Percentiles rank a stretch among this genome's conserved stretches.
These are phyloP conservation scores for Laticauda laticaudata DNA, from an alignment of 2,113 vertebrate species.

Conservation along the genomic window DNA sequence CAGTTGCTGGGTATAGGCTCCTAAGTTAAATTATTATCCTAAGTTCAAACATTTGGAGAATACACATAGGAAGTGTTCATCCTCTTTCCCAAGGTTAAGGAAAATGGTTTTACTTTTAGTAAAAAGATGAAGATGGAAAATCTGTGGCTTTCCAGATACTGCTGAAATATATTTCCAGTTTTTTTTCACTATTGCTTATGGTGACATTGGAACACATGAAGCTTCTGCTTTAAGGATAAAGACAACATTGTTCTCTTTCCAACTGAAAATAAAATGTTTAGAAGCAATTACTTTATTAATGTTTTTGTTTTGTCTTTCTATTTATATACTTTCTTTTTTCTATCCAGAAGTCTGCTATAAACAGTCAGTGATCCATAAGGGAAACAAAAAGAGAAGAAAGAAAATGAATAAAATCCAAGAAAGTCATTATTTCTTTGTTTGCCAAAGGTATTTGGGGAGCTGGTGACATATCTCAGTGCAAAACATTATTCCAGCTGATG, in stretches of 20 bases:
- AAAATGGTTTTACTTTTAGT: not conserved
- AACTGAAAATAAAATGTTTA: not conserved
- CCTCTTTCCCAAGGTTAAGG: not conserved
- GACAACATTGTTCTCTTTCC: not conserved
- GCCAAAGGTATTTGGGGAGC: conserved; percentile 23
- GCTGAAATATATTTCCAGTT: not conserved
- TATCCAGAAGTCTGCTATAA: not conserved
- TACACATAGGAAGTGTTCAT: not conserved
- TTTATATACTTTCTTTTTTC: not conserved
- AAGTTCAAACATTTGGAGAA: not conserved
- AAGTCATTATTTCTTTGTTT: conserved; percentile 30
- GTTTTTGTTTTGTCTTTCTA: not conserved
- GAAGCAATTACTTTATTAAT: not conserved
- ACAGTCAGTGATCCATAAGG: not conserved
- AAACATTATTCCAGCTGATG: conserved; percentile 31
- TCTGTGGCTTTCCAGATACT: not conserved
- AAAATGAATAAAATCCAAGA: not conserved
- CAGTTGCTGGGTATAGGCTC: not conserved
- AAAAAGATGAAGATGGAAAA: not conserved
- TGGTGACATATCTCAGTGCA: conserved; percentile 28
- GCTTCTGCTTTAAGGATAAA: not conserved
- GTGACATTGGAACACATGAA: not conserved
- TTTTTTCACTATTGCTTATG: not conserved
- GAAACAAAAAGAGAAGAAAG: not conserved
- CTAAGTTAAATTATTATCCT: not conserved